Base-by-base conservation (phyloP, 2,888 invertebrate species). In the Uloborus plumipes region DNA sequence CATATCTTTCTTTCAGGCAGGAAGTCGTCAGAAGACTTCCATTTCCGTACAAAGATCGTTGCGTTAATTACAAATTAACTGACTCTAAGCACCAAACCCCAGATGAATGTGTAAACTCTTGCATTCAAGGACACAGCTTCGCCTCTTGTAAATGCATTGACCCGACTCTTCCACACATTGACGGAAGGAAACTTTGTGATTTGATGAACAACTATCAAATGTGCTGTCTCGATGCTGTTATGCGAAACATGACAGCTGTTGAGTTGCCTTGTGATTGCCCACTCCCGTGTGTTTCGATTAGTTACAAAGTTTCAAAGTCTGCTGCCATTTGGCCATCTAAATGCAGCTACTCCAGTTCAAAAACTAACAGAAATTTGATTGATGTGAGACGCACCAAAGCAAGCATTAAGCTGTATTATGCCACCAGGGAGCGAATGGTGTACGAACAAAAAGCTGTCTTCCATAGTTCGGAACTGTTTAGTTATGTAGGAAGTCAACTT, bases 1-100 rank as follows among this genome's bases (percentile, higher is more conserved):
- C 69, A 0, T 26, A 62, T 13, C 11, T 79, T 11, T 31, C 66
- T 31, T 22, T 84, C 26, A 61, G n/a, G 15, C 58, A 66, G 20
- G 15, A 39, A 1, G 14, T 16, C n/a, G 49, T 31, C 2, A 51
- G 11, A 9, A 31, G 85, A 66, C 59, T 86, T 15, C 83, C 85
- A 58, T 47, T 80, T 7, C 86, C 85, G 1, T 85, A 81, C 70
- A 85, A 80, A n/a, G 86, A 86, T 58, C 65, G 77, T 0, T 86
- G 86, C 49, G 58, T 84, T 4, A 67, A 79, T 55, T 82, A 85
- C 20, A 39, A 11, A 3, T 7, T 11, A 53, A 20, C 22, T 18
- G 18, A 18, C 9, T n/a, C n/a, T 0, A 65, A 65, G 2, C 50
- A 51, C 22, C 20, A 22, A 67, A 6, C 39, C 11, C 39, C 39